Conservation (phyloP, 1,140 invertebrate genomes). For the Drosophila mojavensis region DNA sequence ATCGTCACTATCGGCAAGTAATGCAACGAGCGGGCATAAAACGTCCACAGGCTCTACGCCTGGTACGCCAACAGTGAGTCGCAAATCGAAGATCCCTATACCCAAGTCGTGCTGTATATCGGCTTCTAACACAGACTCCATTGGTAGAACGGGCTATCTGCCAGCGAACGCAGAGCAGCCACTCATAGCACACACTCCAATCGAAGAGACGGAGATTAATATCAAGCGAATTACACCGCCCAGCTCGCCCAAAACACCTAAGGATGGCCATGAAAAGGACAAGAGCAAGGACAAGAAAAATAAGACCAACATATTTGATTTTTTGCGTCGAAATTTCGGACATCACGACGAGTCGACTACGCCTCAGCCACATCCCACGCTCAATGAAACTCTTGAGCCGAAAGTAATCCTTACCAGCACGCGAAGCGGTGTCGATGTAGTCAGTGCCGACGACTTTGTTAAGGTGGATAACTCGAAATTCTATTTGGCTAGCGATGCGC, state of each 20-base stretch:
- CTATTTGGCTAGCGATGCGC: conserved; percentile 64
- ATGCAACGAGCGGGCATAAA: background rate
- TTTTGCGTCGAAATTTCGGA: conserved; percentile 77
- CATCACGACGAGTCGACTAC: conserved; percentile 57
- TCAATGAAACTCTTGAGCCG: conserved; percentile 67
- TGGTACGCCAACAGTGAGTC: conserved; percentile 34
- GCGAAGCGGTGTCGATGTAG: conserved; percentile 70
- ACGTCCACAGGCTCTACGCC: conserved; percentile 46
- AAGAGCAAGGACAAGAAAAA: conserved; percentile 69
- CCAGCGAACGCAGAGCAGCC: conserved; percentile 47
- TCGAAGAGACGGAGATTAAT: conserved; percentile 79
- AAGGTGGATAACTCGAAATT: conserved; percentile 79
- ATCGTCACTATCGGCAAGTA: conserved; percentile 48
- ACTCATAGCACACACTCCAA: conserved; percentile 66
- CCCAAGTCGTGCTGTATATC: conserved; percentile 72
- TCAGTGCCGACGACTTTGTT: conserved; percentile 61
- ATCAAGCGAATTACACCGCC: conserved; percentile 64
- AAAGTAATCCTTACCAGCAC: conserved; percentile 75
- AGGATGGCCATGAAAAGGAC: conserved; percentile 5
- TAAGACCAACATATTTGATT: conserved; percentile 80
- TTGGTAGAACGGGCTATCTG: conserved; percentile 60
- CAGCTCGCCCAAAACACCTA: conserved; percentile 36
- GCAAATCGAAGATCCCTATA: conserved; percentile 79
- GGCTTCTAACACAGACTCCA: conserved; percentile 67
- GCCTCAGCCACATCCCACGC: conserved; percentile 45